Percentiles rank a stretch among this genome's conserved stretches.
Conservation (phyloP, 2,888 invertebrate genomes). For the Axea sp. region DNA sequence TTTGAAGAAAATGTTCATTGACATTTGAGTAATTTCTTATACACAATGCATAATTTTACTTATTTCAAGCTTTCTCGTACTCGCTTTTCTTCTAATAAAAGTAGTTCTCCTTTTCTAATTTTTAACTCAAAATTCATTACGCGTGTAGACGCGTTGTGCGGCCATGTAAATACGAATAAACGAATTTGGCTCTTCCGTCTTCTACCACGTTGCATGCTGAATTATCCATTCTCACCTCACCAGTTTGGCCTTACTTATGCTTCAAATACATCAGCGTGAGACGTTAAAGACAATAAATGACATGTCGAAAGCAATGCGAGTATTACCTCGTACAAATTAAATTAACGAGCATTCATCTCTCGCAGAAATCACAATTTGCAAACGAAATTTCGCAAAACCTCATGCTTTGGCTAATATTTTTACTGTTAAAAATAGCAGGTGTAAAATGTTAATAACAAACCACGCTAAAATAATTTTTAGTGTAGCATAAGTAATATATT, state of each 20-base stretch:
- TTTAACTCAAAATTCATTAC: constrained; percentile 63
- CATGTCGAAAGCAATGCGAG: constrained; percentile 44
- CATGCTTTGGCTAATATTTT: constrained; percentile 47
- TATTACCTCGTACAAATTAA: constrained; percentile 37
- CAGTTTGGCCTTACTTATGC: constrained; percentile 46
- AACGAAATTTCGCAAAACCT: constrained; percentile 47
- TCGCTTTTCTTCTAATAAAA: constrained; percentile 30
- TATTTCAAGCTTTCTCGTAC: neutral
- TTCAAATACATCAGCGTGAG: constrained; percentile 44
- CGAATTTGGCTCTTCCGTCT: constrained; percentile 43
- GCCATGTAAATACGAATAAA: constrained; percentile 70
- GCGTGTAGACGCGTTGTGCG: constrained; percentile 77
- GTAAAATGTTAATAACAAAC: too few relatives aligned
- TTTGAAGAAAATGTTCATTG: too few relatives aligned
- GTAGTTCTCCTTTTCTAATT: constrained; percentile 19
- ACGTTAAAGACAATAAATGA: constrained; percentile 51
- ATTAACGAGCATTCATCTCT: constrained; percentile 59
- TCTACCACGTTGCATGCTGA: constrained; percentile 47
- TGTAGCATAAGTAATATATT: too few relatives aligned
- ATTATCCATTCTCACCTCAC: constrained; percentile 58
- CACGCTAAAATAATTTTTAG: too few relatives aligned
- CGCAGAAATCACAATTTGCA: constrained; percentile 52
- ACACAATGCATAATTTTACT: too few relatives aligned
- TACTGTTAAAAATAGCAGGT: too few relatives aligned
- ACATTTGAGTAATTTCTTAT: too few relatives aligned